These are phyloP conservation scores for Apamea monoglypha DNA, from an alignment of 2,888 invertebrate species.

Conservation along the genomic window DNA sequence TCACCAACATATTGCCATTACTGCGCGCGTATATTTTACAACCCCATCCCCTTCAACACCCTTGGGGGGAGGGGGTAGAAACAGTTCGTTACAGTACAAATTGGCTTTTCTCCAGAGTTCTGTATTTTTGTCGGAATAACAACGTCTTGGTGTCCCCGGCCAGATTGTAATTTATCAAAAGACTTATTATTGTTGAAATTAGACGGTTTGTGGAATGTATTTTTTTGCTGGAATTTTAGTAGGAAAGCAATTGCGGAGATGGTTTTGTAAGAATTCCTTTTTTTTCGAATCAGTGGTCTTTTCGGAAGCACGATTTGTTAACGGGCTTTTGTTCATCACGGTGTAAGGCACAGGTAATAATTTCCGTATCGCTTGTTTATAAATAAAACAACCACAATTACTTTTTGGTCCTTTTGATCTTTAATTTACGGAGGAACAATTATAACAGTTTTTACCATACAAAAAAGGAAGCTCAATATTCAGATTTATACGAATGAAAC, in stretches of 20 bases:
- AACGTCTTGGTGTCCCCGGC: slow-evolving; percentile 64
- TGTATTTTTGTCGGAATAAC: slow-evolving; percentile 75
- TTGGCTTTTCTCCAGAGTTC: slow-evolving; percentile 78
- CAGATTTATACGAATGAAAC: slow-evolving; percentile 37
- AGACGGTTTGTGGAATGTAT: slow-evolving; percentile 60
- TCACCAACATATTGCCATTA: slow-evolving; percentile 68
- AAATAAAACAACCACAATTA: slow-evolving; percentile 14
- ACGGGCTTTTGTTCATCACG: slow-evolving; percentile 20
- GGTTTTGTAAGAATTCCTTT: slow-evolving; percentile 32
- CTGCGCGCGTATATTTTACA: slow-evolving; percentile 65
- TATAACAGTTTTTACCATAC: background rate
- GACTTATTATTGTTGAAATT: slow-evolving; percentile 71
- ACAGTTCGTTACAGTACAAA: slow-evolving; percentile 75
- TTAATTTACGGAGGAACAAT: background rate
- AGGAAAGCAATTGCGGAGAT: slow-evolving; percentile 42
- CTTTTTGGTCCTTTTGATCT: slow-evolving; percentile 20
- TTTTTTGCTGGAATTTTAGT: slow-evolving; percentile 53
- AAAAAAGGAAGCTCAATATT: background rate
- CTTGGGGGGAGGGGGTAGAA: slow-evolving; percentile 21
- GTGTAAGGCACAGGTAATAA: slow-evolving; percentile 1
- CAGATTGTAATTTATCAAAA: slow-evolving; percentile 71
- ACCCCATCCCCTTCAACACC: slow-evolving; percentile 34
- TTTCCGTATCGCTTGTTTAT: slow-evolving; percentile 16
- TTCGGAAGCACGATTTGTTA: slow-evolving; percentile 31
- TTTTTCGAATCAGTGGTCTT: slow-evolving; percentile 19